A percentile compares a stretch with the other conserved stretches of the same genome.
Conservation (phyloP, 2,797 vertebrate species). For the Anguilla anguilla region DNA sequence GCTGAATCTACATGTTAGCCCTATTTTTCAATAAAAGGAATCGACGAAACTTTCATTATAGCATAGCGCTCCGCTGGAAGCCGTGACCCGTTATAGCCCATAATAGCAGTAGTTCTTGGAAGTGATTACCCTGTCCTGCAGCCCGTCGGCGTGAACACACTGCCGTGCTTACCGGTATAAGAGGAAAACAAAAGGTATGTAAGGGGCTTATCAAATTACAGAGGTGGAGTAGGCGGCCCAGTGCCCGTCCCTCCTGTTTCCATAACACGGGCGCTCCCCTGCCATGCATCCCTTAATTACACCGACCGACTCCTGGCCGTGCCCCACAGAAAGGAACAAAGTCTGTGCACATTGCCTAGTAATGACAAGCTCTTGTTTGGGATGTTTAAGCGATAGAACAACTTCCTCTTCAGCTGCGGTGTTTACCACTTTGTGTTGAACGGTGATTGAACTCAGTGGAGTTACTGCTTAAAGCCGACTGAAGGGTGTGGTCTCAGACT, state of each 20-base stretch:
- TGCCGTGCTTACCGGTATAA: background rate
- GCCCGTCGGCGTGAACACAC: background rate
- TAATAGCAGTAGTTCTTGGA: background rate
- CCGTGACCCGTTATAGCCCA: background rate
- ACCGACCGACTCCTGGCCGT: background rate
- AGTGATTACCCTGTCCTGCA: background rate
- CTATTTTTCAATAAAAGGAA: slow-evolving; percentile 21
- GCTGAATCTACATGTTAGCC: background rate
- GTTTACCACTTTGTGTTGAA: slow-evolving; percentile 23
- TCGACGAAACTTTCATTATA: background rate
- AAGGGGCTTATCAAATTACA: slow-evolving; percentile 1
- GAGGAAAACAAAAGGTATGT: background rate
- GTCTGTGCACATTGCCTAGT: background rate
- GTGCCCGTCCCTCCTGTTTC: background rate
- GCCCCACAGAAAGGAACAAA: background rate
- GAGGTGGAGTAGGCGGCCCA: background rate
- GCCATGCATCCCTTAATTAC: background rate
- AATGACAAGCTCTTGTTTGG: background rate
- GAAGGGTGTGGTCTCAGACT: background rate
- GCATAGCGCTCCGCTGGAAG: background rate
- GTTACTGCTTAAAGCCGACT: background rate
- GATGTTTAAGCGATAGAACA: background rate
- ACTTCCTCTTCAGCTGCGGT: slow-evolving; percentile 21
- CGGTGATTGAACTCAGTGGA: background rate
- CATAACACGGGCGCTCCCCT: background rate